phyloP scores from a whole-genome alignment of 2,797 vertebrate species.

The Chelidonichthys spinosus region DNA sequence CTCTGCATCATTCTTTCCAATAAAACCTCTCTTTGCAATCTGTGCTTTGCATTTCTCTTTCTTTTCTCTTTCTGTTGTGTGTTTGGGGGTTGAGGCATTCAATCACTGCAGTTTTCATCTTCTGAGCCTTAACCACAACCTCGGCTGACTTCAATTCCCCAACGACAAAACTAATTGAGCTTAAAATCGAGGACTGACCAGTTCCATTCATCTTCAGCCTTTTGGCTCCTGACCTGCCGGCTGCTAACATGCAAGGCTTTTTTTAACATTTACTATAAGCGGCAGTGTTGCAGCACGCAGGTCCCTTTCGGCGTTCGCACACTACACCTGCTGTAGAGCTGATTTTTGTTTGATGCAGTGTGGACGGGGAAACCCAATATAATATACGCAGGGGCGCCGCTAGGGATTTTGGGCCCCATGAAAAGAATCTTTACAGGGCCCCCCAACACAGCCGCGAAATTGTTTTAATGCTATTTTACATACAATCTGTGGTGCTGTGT shows the following conservation, averaged over 20 bases:
- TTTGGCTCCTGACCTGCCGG: conserved; percentile 35
- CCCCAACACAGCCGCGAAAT: no score
- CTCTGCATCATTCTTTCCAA: conserved; percentile 5
- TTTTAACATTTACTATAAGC: conserved; percentile 8
- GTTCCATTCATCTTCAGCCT: conserved; percentile 23
- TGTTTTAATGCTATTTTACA: no score
- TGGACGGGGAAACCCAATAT: background rate
- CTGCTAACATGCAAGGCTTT: conserved; percentile 14
- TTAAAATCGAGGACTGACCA: conserved; percentile 45
- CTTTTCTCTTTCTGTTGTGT: background rate
- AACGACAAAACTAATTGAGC: conserved; percentile 52
- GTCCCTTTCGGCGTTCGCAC: conserved; percentile 6
- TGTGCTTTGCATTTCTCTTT: background rate
- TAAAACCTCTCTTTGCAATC: background rate
- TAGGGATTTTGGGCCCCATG: no score
- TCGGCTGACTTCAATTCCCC: conserved; percentile 14
- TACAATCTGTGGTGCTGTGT: no score
- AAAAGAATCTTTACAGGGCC: no score
- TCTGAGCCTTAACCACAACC: conserved; percentile 25
- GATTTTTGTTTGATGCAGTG: background rate
- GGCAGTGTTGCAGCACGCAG: conserved; percentile 5
- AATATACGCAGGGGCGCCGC: no score
- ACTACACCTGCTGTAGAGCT: background rate
- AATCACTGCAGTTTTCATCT: background rate
- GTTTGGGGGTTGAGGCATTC: conserved; percentile 14